These are phyloP conservation scores for Acrobasis consociella DNA, from an alignment of 2,888 invertebrate genomes.

Conservation along the genomic window DNA sequence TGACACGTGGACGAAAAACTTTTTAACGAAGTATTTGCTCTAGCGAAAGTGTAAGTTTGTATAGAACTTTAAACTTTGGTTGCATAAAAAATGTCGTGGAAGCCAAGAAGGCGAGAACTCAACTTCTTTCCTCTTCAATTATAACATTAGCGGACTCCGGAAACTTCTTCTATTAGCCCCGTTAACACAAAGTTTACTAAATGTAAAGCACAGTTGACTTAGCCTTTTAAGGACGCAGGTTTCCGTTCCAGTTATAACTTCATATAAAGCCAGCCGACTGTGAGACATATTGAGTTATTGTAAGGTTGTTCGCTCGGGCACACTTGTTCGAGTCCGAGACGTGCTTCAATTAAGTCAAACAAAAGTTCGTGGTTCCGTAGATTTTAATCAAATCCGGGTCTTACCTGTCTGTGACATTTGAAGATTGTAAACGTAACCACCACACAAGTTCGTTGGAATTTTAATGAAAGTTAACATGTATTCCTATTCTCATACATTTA, in stretches of 20 bases:
- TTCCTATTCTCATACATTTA: no score
- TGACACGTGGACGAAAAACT: no score
- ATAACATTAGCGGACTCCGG: conserved; percentile 64
- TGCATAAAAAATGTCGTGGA: no score
- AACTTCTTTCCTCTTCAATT: conserved; percentile 63
- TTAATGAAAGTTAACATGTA: no score
- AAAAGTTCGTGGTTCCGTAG: conserved; percentile 7
- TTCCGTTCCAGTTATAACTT: conserved; percentile 52
- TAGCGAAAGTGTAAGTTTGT: no score
- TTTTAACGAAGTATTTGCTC: no score
- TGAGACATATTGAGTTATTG: conserved; percentile 35
- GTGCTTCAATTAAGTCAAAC: conserved; percentile 2
- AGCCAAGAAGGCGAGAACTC: conserved; percentile 47
- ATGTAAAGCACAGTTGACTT: conserved; percentile 62
- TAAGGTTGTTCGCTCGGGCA: conserved; percentile 38
- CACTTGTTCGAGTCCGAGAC: no score
- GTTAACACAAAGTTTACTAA: conserved; percentile 68
- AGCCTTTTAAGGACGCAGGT: conserved; percentile 64
- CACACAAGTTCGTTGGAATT: no score
- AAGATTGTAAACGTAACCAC: no score
- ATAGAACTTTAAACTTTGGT: no score
- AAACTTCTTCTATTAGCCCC: conserved; percentile 68
- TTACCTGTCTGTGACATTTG: no score
- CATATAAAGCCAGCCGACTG: conserved; percentile 28
- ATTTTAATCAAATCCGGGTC: neutral